Evolutionary conservation across 2,113 vertebrate genomes (phyloP).

Genomic region (Carassius carassius): DNA sequence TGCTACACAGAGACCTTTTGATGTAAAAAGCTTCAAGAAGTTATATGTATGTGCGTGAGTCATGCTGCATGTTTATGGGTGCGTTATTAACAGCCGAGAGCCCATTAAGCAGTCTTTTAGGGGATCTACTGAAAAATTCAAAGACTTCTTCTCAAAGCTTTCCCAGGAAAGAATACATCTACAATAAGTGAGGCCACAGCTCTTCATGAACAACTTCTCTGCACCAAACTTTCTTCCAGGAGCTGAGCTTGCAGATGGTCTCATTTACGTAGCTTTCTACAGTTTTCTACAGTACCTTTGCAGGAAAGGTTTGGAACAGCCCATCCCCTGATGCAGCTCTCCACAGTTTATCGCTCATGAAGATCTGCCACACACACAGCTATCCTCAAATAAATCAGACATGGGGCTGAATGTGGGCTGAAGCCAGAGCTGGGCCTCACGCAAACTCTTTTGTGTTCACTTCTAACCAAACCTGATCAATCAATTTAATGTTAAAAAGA

Average conservation of each 20-base stretch:
- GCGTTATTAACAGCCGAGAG: neutral
- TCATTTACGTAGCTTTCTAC: neutral
- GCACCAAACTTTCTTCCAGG: slow-evolving; percentile 4
- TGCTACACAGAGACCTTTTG: neutral
- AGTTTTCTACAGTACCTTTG: neutral
- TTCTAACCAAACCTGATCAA: neutral
- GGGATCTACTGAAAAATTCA: slow-evolving; percentile 54
- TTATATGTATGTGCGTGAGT: neutral
- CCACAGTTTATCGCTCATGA: neutral
- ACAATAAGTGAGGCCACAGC: slow-evolving; percentile 4
- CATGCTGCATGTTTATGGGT: neutral
- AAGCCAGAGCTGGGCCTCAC: no score
- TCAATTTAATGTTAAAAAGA: no score
- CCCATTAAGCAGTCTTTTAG: slow-evolving; percentile 49
- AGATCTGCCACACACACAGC: neutral
- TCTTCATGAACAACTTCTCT: neutral
- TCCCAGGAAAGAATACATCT: slow-evolving; percentile 32
- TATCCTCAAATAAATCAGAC: slow-evolving; percentile 19
- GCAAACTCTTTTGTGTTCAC: neutral
- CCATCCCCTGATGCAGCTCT: neutral
- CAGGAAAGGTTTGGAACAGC: neutral
- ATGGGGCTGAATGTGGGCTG: no score
- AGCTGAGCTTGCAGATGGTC: neutral
- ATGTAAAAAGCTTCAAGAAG: neutral
- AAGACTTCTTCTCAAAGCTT: slow-evolving; percentile 41